These are phyloP conservation scores for Microcebus tavaratra DNA, from an alignment of 2,113 vertebrate species.

Conservation along the genomic window DNA sequence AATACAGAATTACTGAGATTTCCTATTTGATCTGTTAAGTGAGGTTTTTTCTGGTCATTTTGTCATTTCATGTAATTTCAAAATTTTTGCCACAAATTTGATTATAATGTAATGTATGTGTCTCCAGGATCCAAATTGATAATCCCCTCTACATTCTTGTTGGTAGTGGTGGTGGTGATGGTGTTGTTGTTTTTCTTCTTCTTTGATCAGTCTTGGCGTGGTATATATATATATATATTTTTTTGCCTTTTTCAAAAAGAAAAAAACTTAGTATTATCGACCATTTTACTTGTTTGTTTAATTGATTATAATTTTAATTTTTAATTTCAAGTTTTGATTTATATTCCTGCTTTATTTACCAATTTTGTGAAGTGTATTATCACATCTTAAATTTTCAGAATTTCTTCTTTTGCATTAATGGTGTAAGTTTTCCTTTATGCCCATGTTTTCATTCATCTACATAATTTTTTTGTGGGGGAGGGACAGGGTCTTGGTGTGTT, in stretches of 20 bases:
- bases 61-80: not conserved
- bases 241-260: not conserved
- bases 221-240: not conserved
- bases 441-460: not conserved
- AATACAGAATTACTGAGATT: not conserved
- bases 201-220: not conserved
- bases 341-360: constrained; percentile 10
- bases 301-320: not conserved
- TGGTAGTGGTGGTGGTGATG: not conserved
- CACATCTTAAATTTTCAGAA: not conserved
- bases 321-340: not conserved
- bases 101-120: not conserved
- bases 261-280: not conserved
- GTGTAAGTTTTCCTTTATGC: not conserved
- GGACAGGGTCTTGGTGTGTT: too few relatives aligned
- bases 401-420: not conserved
- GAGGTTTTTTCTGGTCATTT: not conserved
- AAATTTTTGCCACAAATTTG: not conserved
- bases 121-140: not conserved
- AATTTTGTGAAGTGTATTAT: not conserved
- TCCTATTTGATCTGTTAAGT: not conserved
- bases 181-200: not conserved
- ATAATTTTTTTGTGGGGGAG: not conserved
- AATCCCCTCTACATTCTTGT: not conserved
- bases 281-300: not conserved